These are phyloP conservation scores for Parnassius mnemosyne DNA, from an alignment of 2,888 invertebrate species.

Conservation along the genomic window DNA sequence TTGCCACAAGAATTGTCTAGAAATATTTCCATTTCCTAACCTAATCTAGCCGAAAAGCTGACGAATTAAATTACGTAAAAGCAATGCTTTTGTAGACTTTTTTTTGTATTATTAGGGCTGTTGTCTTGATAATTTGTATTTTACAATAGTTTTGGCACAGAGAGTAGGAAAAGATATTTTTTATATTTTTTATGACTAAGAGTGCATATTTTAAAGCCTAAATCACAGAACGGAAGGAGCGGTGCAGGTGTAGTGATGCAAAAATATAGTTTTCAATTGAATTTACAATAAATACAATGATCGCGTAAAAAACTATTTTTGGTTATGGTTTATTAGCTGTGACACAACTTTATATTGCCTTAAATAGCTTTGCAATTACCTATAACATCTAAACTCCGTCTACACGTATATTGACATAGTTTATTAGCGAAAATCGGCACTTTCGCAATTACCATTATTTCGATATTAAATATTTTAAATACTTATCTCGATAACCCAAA, in stretches of 20 bases:
- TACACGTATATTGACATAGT: slow-evolving; percentile 59
- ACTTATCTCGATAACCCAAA: background rate
- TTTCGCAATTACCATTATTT: slow-evolving; percentile 46
- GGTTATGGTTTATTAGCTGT: slow-evolving; percentile 36
- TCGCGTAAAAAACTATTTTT: slow-evolving; percentile 59
- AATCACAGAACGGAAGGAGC: slow-evolving; percentile 75
- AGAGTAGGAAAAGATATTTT: slow-evolving; percentile 47
- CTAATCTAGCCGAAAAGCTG: slow-evolving; percentile 41
- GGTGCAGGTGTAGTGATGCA: slow-evolving; percentile 69
- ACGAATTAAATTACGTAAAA: slow-evolving; percentile 25
- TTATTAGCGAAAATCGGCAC: slow-evolving; percentile 63
- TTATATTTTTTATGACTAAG: slow-evolving; percentile 46
- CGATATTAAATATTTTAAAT: slow-evolving; percentile 25
- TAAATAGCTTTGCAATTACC: slow-evolving; percentile 42
- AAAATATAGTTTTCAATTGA: slow-evolving; percentile 61
- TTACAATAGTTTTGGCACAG: slow-evolving; percentile 67
- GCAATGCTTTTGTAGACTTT: slow-evolving; percentile 30
- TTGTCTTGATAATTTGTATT: slow-evolving; percentile 34
- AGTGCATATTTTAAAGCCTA: slow-evolving; percentile 64
- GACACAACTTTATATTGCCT: slow-evolving; percentile 38
- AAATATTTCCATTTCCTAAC: slow-evolving; percentile 44
- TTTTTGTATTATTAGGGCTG: slow-evolving; percentile 30
- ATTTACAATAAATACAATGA: slow-evolving; percentile 48
- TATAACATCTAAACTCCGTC: slow-evolving; percentile 42
- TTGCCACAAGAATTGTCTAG: slow-evolving; percentile 58